These are phyloP conservation scores for Yponomeuta evonymella DNA, from an alignment of 2,888 invertebrate genomes.

Conservation along the genomic window DNA sequence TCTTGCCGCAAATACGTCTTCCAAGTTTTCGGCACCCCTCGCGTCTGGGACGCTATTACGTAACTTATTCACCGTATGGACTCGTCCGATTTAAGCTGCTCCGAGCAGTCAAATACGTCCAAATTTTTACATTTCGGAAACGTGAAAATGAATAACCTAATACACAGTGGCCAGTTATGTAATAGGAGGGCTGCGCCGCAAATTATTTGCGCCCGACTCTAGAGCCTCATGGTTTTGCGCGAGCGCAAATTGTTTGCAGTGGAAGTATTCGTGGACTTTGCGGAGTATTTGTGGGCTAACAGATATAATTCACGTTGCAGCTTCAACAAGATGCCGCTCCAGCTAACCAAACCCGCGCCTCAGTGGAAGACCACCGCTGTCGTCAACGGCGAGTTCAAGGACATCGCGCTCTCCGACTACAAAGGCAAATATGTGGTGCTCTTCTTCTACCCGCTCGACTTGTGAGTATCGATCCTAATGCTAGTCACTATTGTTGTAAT, in stretches of 20 bases:
- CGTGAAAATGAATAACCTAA: too few relatives aligned
- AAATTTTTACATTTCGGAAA: too few relatives aligned
- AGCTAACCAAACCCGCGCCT: conserved; percentile 85
- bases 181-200: too few relatives aligned
- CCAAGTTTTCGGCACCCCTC: too few relatives aligned
- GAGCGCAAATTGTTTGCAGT: neutral
- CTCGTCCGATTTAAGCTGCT: too few relatives aligned
- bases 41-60: too few relatives aligned
- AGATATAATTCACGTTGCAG: conserved; percentile 35
- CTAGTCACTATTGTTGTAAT: neutral
- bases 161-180: too few relatives aligned
- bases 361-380: conserved; percentile 88
- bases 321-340: conserved; percentile 75
- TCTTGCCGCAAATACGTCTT: too few relatives aligned
- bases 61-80: too few relatives aligned
- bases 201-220: too few relatives aligned
- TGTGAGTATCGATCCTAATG: conserved; percentile 75
- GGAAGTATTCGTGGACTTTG: neutral
- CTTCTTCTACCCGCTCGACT: conserved; percentile 95
- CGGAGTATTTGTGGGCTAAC: neutral
- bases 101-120: too few relatives aligned
- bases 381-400: conserved; percentile 88
- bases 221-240: too few relatives aligned
- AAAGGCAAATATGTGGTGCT: conserved; percentile 92
- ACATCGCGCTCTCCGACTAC: conserved; percentile 84